Percentiles rank a stretch among this genome's conserved stretches.
Conservation (phyloP, 2,888 invertebrate species). For the Nomada fabriciana region DNA sequence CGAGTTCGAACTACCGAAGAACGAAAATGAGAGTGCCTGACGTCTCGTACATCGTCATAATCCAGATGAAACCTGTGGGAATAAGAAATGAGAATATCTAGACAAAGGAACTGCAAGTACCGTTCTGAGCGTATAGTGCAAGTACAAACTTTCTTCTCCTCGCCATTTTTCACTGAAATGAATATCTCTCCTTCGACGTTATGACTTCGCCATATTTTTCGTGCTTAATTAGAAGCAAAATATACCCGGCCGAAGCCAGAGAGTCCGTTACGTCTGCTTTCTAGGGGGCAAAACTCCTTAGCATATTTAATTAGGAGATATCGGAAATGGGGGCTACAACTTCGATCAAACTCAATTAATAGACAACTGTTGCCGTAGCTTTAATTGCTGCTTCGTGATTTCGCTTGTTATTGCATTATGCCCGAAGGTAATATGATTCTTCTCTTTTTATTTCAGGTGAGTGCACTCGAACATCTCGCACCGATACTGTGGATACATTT, state of each 20-base stretch:
- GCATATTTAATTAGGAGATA: constrained; percentile 27
- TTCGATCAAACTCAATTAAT: neutral
- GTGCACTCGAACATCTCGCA: constrained; percentile 4
- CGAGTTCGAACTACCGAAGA: constrained; percentile 52
- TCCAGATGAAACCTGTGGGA: constrained; percentile 62
- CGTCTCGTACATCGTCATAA: constrained; percentile 55
- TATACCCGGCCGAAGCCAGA: neutral
- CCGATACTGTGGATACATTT: too few relatives aligned
- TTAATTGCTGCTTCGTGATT: neutral
- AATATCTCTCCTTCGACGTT: constrained; percentile 9
- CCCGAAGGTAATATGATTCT: neutral
- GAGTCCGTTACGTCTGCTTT: neutral
- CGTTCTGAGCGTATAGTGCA: constrained; percentile 27
- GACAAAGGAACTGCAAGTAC: constrained; percentile 54
- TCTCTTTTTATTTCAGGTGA: constrained; percentile 46
- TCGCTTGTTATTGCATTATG: neutral
- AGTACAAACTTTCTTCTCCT: constrained; percentile 30
- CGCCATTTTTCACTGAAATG: neutral
- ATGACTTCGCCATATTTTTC: constrained; percentile 10
- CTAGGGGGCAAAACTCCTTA: neutral
- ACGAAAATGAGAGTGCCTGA: constrained; percentile 70
- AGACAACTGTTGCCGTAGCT: neutral
- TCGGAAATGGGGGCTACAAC: neutral
- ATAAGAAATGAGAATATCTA: constrained; percentile 59
- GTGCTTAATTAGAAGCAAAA: constrained; percentile 32